Evolutionary conservation across 2,113 vertebrate species (phyloP), one percentile per base, ranked within the genome.

Genomic region (Takifugu flavidus): DNA sequence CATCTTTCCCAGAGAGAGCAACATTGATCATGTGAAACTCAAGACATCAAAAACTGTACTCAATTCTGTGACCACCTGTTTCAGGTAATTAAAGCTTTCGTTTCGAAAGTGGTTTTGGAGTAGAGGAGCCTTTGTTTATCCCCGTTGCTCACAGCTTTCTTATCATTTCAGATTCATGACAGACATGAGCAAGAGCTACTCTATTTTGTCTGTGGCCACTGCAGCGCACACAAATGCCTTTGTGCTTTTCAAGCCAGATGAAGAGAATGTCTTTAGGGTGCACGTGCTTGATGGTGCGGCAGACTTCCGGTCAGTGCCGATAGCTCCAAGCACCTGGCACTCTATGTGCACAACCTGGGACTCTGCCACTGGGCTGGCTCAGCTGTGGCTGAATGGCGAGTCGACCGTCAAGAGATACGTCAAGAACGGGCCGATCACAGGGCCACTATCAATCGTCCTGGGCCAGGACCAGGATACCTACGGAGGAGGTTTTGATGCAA

Each of bases 351-450:
- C 20, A 13, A 81, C 83, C 20, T 86, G 81, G 81, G 3, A 13
- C 6, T 65, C 76, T 8, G 26, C 46, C 3, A 84, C 31, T 0
- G 76, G 63, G 0, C 6, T 84, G 2, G 49, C 25, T 47, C 80
- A 84, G 65, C 8, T 84, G 67, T 87, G 80, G 74, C 13, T 87
- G n/a, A 70, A 86, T 7, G 67, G 78, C 28, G 65, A 68, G 2
- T 43, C 51, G 2, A 70, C 64, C 13, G 43, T 72, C 31, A 77
- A 62, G 50, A 82, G 67, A 56, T 77, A 56, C n/a, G 7, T 83
- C 10, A 13, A 43, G 6, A 25, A 25, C 6, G 73, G 62, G 5
- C 2, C 63, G 26, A 45, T 84, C 34, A 62, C 1, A 4, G 70
- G 60, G 58, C 0, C 0, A 0, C 57, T 74, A 3, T 67, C 7